Percentiles rank a stretch among this genome's conserved stretches.
phyloP scores from a whole-genome alignment of 2,113 vertebrate species.

The Eolophus roseicapilla region DNA sequence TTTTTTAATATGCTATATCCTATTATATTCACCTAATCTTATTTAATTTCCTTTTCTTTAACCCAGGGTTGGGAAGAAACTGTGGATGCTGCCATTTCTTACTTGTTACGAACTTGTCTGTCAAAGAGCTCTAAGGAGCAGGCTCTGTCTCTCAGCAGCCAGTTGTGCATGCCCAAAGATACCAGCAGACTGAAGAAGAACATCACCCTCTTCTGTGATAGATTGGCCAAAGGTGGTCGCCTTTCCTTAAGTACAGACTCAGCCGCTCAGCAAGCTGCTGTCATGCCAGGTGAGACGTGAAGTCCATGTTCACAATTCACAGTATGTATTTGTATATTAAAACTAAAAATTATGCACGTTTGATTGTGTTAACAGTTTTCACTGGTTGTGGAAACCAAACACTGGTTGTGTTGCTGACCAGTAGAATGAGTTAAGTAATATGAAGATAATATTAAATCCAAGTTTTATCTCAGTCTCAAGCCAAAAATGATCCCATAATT shows the following conservation, averaged over 20 bases:
- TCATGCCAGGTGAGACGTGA: slow-evolving; percentile 79
- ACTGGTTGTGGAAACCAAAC: background rate
- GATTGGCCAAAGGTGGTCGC: slow-evolving; percentile 89
- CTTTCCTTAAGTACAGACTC: slow-evolving; percentile 83
- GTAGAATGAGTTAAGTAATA: background rate
- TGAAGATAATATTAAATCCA: background rate
- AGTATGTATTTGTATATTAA: background rate
- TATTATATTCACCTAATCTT: background rate
- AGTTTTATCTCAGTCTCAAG: slow-evolving; percentile 24
- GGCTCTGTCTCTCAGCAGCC: slow-evolving; percentile 78
- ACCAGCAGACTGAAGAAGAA: slow-evolving; percentile 90
- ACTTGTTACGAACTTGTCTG: slow-evolving; percentile 90
- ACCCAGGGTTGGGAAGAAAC: slow-evolving; percentile 95
- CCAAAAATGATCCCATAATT: background rate
- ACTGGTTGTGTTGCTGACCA: background rate
- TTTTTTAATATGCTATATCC: background rate
- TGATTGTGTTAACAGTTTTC: background rate
- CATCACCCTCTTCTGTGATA: slow-evolving; percentile 90
- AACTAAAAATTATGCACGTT: background rate
- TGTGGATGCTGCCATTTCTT: slow-evolving; percentile 88
- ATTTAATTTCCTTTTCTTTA: background rate
- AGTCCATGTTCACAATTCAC: background rate
- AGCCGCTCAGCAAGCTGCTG: slow-evolving; percentile 69
- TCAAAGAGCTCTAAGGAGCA: slow-evolving; percentile 94
- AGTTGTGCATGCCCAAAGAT: slow-evolving; percentile 85